Percentiles rank a stretch among this genome's conserved stretches.
These are phyloP conservation scores for Heterodera filipjevi DNA, from an alignment of 2,888 invertebrate genomes.

Conservation along the genomic window DNA sequence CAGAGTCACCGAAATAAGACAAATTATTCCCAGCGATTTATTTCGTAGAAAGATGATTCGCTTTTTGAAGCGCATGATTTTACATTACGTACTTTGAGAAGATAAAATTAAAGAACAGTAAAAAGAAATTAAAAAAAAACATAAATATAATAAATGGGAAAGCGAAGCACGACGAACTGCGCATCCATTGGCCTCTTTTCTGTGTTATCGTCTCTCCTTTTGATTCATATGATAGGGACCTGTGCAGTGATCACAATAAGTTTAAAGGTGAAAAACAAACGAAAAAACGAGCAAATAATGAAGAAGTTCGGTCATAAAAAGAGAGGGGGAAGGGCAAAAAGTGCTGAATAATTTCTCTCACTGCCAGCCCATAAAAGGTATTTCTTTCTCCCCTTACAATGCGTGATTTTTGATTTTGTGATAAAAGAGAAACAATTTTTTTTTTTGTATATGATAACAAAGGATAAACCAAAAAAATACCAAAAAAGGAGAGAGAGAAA, in stretches of 20 bases:
- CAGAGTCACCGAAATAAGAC: conserved; percentile 4
- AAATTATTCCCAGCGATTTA: conserved; percentile 26
- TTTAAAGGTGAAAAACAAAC: not conserved
- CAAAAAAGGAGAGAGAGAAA: conserved; percentile 8
- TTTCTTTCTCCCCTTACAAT: not conserved
- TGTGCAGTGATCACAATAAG: not conserved
- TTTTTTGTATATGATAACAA: not conserved
- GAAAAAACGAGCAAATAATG: too few relatives aligned
- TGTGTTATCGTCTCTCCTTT: not conserved
- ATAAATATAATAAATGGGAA: not conserved
- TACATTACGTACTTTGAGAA: not conserved
- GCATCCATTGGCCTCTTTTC: not conserved
- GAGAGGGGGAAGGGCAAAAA: not conserved
- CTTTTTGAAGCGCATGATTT: not conserved
- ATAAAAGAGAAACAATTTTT: not conserved
- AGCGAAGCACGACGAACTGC: not conserved
- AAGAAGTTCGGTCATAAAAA: not conserved
- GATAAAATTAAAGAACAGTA: conserved; percentile 5
- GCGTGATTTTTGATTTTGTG: not conserved
- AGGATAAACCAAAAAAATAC: not conserved
- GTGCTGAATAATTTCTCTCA: too few relatives aligned
- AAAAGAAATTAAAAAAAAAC: not conserved
- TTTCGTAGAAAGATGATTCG: conserved; percentile 4
- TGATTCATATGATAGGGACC: conserved; percentile 1
- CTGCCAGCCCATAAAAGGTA: not conserved